Evolutionary conservation across 2,113 vertebrate species (phyloP).

Genomic region (Colistium nudipinnis): DNA sequence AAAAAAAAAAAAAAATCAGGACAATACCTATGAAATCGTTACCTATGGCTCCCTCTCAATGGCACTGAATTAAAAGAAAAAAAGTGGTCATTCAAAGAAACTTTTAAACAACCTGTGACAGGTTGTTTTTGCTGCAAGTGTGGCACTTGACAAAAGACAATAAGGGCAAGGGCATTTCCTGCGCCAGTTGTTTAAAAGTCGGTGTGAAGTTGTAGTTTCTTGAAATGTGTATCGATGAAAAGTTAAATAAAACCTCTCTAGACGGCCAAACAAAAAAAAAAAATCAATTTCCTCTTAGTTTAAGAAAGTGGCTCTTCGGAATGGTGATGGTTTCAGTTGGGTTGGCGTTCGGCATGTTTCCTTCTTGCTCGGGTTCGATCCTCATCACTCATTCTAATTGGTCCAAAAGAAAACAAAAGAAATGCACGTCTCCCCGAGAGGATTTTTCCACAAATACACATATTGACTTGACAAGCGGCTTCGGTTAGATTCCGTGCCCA

Average conservation of each 20-base stretch:
- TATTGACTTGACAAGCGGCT: slow-evolving; percentile 37
- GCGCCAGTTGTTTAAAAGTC: slow-evolving; percentile 20
- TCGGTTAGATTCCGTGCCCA: slow-evolving; percentile 19
- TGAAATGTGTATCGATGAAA: slow-evolving; percentile 41
- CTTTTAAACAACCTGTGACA: too few species aligned
- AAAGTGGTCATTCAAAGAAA: too few species aligned
- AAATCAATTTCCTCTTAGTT: slow-evolving; percentile 45
- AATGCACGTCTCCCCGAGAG: slow-evolving; percentile 42
- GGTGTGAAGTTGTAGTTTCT: slow-evolving; percentile 38
- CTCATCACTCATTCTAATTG: slow-evolving; percentile 58
- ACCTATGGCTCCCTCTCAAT: too few species aligned
- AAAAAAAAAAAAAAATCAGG: too few species aligned
- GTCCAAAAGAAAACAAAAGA: slow-evolving; percentile 58
- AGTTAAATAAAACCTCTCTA: slow-evolving; percentile 40
- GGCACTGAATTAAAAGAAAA: too few species aligned
- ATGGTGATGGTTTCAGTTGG: slow-evolving; percentile 11
- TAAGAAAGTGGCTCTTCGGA: slow-evolving; percentile 21
- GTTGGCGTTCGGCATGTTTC: neutral
- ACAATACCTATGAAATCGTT: too few species aligned
- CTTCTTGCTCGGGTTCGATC: slow-evolving; percentile 37
- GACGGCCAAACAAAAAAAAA: slow-evolving; percentile 18
- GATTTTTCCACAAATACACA: slow-evolving; percentile 20
- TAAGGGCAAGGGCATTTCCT: slow-evolving; percentile 9
- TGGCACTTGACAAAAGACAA: too few species aligned
- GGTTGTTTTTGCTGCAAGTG: too few species aligned